Conservation (phyloP, 2,888 invertebrate genomes). For the Opisthograptis luteolata region DNA sequence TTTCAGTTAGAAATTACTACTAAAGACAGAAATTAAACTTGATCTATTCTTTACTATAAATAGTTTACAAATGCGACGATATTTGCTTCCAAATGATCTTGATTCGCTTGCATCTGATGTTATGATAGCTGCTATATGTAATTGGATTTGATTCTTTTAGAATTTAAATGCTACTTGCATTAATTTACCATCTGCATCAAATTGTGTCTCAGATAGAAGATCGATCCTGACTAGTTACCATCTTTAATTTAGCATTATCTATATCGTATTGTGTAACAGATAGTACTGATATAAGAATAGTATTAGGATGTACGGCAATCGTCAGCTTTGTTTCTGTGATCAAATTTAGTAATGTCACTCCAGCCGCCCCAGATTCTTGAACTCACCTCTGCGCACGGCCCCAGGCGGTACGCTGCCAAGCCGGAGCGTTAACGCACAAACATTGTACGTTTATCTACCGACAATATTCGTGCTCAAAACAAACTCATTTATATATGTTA, state of each 20-base stretch:
- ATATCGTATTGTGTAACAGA: conserved; percentile 1
- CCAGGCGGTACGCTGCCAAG: conserved; percentile 72
- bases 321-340: conserved; percentile 72
- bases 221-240: too few species aligned
- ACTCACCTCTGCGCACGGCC: conserved; percentile 81
- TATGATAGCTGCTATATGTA: too few species aligned
- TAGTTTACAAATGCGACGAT: too few species aligned
- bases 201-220: too few species aligned
- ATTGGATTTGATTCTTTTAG: too few species aligned
- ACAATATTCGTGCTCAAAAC: conserved; percentile 42
- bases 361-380: conserved; percentile 79
- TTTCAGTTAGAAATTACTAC: too few species aligned
- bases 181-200: too few species aligned
- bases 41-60: too few species aligned
- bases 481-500: conserved; percentile 21
- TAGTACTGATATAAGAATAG: conserved; percentile 12
- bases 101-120: too few species aligned
- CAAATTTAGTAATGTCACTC: conserved; percentile 84
- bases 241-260: neutral
- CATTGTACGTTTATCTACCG: conserved; percentile 38
- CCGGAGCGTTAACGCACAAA: conserved; percentile 12
- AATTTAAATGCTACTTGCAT: too few species aligned
- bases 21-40: too few species aligned
- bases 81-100: too few species aligned
- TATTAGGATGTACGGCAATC: conserved; percentile 50